phyloP scores from a whole-genome alignment of 2,797 vertebrate genomes.

The Muraenolepis orangiensis region DNA sequence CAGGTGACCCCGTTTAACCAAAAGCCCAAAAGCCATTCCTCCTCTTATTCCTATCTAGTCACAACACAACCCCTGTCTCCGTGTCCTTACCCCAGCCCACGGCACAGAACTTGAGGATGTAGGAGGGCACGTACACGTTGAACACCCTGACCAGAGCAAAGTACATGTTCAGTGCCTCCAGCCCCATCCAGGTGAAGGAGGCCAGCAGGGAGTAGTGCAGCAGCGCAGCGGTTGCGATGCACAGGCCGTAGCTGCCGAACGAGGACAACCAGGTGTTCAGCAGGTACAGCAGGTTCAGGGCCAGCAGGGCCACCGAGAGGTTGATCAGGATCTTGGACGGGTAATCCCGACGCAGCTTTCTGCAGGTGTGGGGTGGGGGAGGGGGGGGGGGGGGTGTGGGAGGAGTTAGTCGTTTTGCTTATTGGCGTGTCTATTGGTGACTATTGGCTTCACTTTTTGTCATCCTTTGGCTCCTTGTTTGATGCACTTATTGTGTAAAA shows the following conservation, averaged over 20 bases:
- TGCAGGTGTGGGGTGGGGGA: conserved; percentile 21
- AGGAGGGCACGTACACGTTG: conserved; percentile 84
- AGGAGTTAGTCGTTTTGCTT: too few relatives aligned
- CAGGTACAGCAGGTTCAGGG: conserved; percentile 84
- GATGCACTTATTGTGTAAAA: too few relatives aligned
- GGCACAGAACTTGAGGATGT: conserved; percentile 84
- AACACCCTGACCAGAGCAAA: conserved; percentile 89
- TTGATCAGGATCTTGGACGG: conserved; percentile 90
- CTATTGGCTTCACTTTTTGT: too few relatives aligned
- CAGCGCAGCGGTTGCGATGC: conserved; percentile 55
- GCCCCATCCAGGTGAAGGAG: conserved; percentile 89
- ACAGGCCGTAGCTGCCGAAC: conserved; percentile 69
- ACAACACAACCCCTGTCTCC: neutral
- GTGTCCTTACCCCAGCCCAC: conserved; percentile 84
- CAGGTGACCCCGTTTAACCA: too few relatives aligned
- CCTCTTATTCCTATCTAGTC: too few relatives aligned
- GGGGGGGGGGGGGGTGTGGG: too few relatives aligned
- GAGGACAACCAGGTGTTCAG: conserved; percentile 83
- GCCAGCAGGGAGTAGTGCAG: conserved; percentile 88
- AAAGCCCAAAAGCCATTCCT: too few relatives aligned
- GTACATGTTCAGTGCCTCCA: conserved; percentile 89
- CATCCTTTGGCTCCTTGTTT: too few relatives aligned
- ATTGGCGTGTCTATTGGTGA: too few relatives aligned
- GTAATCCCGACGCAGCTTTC: conserved; percentile 82
- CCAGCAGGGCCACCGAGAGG: conserved; percentile 79